Evolutionary conservation across 2,113 vertebrate genomes (phyloP).

Genomic region (Trogon surrucura): DNA sequence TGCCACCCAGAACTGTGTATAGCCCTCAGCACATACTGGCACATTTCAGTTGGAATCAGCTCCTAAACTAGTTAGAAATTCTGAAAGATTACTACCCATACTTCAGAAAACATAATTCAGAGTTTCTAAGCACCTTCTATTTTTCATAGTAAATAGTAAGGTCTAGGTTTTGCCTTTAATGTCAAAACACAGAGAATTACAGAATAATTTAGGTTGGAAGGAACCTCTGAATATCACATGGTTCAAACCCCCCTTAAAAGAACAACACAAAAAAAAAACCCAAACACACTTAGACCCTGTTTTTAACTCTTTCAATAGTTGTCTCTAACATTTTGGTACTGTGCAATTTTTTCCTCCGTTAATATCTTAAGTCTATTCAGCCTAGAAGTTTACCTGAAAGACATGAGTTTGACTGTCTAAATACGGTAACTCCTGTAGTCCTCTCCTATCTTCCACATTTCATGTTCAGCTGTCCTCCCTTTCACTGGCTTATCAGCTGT

Average conservation of each 20-base stretch:
- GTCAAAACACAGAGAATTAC: background rate
- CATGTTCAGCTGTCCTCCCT: background rate
- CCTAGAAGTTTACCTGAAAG: background rate
- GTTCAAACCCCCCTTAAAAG: background rate
- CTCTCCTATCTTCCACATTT: background rate
- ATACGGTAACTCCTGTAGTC: accelerated
- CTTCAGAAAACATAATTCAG: background rate
- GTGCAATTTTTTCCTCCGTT: background rate
- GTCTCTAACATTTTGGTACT: background rate
- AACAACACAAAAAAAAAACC: background rate
- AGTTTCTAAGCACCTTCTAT: background rate
- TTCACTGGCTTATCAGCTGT: background rate
- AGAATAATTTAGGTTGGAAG: background rate
- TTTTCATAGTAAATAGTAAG: background rate
- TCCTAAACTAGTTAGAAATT: background rate
- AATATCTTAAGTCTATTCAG: background rate
- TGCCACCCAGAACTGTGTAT: background rate
- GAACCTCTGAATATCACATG: background rate
- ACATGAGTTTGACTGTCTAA: background rate
- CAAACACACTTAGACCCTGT: background rate
- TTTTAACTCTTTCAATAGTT: background rate
- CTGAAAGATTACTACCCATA: background rate
- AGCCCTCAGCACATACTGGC: background rate
- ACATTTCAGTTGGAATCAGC: background rate
- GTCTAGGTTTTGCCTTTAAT: background rate